These are phyloP conservation scores for Tangara arthus DNA, from an alignment of 2,797 vertebrate species.

Conservation along the genomic window DNA sequence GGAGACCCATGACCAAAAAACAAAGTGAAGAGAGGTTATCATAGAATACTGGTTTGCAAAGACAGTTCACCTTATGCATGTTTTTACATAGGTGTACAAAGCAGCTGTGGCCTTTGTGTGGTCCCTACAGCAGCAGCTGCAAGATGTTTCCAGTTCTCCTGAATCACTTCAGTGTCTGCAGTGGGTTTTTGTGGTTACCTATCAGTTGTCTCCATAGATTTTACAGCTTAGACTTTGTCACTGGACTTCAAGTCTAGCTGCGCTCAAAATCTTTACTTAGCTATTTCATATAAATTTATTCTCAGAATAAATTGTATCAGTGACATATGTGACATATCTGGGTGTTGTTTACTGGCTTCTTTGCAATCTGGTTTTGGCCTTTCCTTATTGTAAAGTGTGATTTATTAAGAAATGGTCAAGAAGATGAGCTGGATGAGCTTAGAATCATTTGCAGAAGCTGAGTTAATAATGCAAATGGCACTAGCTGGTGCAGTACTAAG, in stretches of 20 bases:
- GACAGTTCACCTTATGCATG: fast-evolving
- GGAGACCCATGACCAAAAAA: not conserved
- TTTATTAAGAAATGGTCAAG: not conserved
- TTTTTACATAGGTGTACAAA: not conserved
- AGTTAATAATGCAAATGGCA: not conserved
- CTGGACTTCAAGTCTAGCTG: not conserved
- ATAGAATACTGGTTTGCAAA: not conserved
- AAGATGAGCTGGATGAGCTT: not conserved
- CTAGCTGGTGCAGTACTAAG: not conserved
- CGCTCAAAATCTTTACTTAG: not conserved
- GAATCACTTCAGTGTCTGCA: not conserved
- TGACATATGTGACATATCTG: not conserved
- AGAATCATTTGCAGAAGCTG: not conserved
- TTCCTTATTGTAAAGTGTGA: not conserved
- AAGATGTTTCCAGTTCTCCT: not conserved
- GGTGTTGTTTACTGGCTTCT: not conserved
- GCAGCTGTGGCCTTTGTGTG: not conserved
- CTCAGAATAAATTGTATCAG: not conserved
- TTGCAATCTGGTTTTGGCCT: not conserved
- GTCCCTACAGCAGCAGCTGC: not conserved
- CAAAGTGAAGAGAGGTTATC: not conserved
- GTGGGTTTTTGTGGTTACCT: not conserved
- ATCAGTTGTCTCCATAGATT: not conserved
- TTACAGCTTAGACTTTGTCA: not conserved
- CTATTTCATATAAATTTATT: not conserved